Evolutionary conservation across 53 echinoderm and acorn worm species (phyloP), one percentile per base, ranked within the genome.

Genomic region (Patiria pectinifera): DNA sequence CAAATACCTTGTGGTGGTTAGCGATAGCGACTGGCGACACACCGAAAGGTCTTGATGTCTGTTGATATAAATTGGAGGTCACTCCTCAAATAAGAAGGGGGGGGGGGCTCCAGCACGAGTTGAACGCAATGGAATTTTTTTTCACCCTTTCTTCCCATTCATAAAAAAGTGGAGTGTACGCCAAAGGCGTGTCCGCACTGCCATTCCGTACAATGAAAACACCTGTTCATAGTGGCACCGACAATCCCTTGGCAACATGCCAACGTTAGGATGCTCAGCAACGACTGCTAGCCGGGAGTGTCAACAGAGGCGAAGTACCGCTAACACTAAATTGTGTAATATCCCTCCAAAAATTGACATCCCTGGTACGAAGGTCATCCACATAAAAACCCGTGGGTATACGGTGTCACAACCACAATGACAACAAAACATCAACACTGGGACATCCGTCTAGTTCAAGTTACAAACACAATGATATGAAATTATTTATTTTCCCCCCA

Each of bases 121-220:
- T 59, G 59, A 16, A 59, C 62, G 19, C 60, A 59, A 59, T 59
- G 74, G 87, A 44, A 45, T 60, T 76, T 78, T 77, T 43, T 59
- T 18, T 59, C 26, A 58, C 46, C 25, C 45, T 87, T n/a, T 26
- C 4, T 21, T 59, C 49, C 76, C 87, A 87, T 87, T 87, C 87
- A 87, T 87, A 77, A 87, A 87, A 87, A 87, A 76, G 23, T 87
- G 48, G 58, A 77, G 87, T 87, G 78, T 44, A 60, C 78, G 59
- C 87, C 4, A 12, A 78, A 61, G 87, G 87, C 62, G 87, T 87
- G 76, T 46, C 49, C 60, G n/a, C 15, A 0, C 53, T 53, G 15
- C 23, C 59, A 74, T 74, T 22, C 58, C 0, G 35, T 24, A 87
- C 87, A 87, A 87, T 87, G 77, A 44, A 59, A 87, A 21, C 87